Percentiles rank a stretch among this genome's conserved stretches.
These are phyloP conservation scores for Penaeus japonicus DNA, from an alignment of 1,140 invertebrate genomes.

Conservation along the genomic window DNA sequence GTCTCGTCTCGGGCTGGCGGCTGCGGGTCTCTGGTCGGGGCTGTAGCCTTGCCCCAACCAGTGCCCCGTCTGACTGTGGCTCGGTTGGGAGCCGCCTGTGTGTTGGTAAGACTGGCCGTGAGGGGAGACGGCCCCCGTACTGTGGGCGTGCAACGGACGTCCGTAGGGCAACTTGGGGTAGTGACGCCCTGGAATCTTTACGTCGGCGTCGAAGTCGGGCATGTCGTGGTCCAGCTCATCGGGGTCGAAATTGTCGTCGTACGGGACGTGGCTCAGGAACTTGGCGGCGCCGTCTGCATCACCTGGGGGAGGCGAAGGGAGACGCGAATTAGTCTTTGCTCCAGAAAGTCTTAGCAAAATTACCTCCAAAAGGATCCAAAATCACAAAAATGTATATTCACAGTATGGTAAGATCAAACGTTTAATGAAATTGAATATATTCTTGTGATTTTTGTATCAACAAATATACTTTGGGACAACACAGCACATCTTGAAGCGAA, in stretches of 20 bases:
- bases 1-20: constrained; percentile 4
- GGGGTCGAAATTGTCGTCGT: background rate
- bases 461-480: too few species aligned
- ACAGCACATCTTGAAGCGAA: too few species aligned
- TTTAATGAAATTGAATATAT: too few species aligned
- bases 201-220: constrained; percentile 30
- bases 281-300: constrained; percentile 20
- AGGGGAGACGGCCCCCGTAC: background rate
- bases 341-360: too few species aligned
- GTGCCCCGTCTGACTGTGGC: too few species aligned
- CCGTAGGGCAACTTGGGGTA: constrained; percentile 39
- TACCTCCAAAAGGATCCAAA: too few species aligned
- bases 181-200: constrained; percentile 32
- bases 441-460: too few species aligned
- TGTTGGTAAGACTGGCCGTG: background rate
- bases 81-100: too few species aligned
- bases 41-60: background rate
- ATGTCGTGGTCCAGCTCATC: background rate
- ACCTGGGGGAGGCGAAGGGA: background rate
- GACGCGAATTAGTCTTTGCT: background rate
- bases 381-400: too few species aligned
- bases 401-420: too few species aligned
- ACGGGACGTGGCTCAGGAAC: constrained; percentile 32
- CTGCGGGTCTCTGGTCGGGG: background rate
- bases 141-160: background rate